A percentile compares a stretch with the other conserved stretches of the same genome.
These are phyloP conservation scores for Leptinotarsa lineolata DNA, from an alignment of 1,140 invertebrate species.

Conservation along the genomic window DNA sequence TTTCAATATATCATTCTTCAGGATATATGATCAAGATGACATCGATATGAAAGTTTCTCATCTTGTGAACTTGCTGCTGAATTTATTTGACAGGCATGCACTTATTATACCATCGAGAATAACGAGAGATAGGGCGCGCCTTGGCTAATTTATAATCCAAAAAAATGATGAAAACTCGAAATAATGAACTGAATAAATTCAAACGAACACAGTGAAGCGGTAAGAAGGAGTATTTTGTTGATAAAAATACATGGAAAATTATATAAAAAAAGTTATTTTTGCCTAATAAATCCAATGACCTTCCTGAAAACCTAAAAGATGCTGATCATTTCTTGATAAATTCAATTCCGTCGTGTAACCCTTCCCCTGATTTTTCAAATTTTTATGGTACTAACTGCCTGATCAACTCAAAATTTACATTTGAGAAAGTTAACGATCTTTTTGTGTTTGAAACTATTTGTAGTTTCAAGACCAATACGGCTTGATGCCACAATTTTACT, in stretches of 20 bases:
- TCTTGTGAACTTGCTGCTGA: not conserved
- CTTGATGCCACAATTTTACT: too few species aligned
- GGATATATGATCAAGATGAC: not conserved
- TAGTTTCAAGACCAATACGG: slow-evolving; percentile 5
- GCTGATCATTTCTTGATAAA: not conserved
- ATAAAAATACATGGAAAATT: too few species aligned
- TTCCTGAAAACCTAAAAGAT: too few species aligned
- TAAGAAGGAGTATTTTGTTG: too few species aligned
- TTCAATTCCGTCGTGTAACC: not conserved
- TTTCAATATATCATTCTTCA: slow-evolving; percentile 1
- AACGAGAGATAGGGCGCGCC: not conserved
- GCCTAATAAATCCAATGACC: too few species aligned
- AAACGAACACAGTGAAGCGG: too few species aligned
- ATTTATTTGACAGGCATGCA: slow-evolving; percentile 15
- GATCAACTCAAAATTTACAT: slow-evolving; percentile 6
- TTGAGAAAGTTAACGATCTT: not conserved
- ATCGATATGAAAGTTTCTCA: not conserved
- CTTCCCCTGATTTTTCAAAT: not conserved
- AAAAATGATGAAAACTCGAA: slow-evolving; percentile 7
- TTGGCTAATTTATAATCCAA: slow-evolving; percentile 2
- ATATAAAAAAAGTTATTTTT: too few species aligned
- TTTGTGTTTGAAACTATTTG: slow-evolving; percentile 5
- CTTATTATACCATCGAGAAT: not conserved
- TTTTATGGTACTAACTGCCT: not conserved
- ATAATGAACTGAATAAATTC: not conserved